phyloP scores from a whole-genome alignment of 1,140 invertebrate species.

The Leucophenga varia region DNA sequence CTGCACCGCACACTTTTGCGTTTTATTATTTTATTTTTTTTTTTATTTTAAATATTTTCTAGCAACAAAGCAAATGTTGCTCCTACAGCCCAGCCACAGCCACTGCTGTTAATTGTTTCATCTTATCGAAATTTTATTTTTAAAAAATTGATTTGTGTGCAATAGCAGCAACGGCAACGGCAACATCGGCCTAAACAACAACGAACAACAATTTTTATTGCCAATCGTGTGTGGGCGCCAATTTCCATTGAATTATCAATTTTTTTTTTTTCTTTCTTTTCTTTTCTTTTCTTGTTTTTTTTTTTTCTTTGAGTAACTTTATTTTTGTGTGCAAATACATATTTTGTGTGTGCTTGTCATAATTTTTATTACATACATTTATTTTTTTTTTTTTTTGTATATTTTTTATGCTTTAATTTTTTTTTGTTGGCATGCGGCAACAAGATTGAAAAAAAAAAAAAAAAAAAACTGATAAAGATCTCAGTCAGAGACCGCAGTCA shows the following conservation, averaged over 20 bases:
- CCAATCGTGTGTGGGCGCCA: conserved; percentile 48
- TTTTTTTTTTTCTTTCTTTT: conserved; percentile 25
- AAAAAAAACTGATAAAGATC: conserved; percentile 47
- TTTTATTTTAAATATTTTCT: too few species aligned
- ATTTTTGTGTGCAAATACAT: conserved; percentile 1
- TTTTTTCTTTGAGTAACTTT: conserved; percentile 8
- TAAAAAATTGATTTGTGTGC: conserved; percentile 2
- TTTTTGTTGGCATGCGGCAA: too few species aligned
- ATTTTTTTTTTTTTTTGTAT: too few species aligned
- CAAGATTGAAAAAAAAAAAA: conserved; percentile 35
- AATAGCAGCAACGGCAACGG: conserved; percentile 2
- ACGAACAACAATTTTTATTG: conserved; percentile 24
- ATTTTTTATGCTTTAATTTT: too few species aligned
- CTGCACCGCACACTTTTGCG: conserved; percentile 11
- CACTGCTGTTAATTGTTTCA: too few species aligned
- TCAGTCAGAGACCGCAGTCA: conserved; percentile 15
- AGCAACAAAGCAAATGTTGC: conserved; percentile 20
- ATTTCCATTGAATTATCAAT: conserved; percentile 55
- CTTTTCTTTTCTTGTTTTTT: conserved; percentile 5
- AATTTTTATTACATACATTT: conserved; percentile 54
- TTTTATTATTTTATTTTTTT: too few species aligned
- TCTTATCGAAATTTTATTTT: neutral
- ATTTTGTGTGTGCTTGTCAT: conserved; percentile 41
- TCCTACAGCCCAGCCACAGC: conserved; percentile 17
- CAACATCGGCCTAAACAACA: conserved; percentile 28